Evolutionary conservation across 2,888 invertebrate species (phyloP).

Genomic region (Chrysodeixis includens): DNA sequence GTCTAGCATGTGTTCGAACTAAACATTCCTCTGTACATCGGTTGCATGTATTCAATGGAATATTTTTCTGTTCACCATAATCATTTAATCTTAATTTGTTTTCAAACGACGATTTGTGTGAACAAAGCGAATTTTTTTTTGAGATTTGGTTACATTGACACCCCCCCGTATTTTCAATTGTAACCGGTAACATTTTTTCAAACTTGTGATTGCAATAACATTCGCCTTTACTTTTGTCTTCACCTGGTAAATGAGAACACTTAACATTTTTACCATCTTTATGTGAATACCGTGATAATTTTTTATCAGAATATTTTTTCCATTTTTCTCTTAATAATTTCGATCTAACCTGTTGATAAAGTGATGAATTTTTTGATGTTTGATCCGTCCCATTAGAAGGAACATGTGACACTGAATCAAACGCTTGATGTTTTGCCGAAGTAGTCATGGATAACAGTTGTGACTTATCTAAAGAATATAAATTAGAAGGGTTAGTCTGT

Average conservation of each 20-base stretch:
- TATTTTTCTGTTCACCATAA: neutral
- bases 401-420: neutral
- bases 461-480: neutral
- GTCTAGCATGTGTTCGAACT: no score
- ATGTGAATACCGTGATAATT: slow-evolving; percentile 6
- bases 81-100: neutral
- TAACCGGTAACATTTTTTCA: no score
- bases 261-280: neutral
- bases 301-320: neutral
- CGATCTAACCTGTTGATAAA: slow-evolving; percentile 5
- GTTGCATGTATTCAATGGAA: no score
- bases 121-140: slow-evolving; percentile 9
- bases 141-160: slow-evolving; percentile 3
- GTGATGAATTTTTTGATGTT: slow-evolving; percentile 5
- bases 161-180: no score
- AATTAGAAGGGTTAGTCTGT: neutral
- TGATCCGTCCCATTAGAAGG: neutral
- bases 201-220: no score
- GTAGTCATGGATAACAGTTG: neutral
- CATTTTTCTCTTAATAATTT: slow-evolving; percentile 15
- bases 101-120: slow-evolving; percentile 7
- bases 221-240: no score
- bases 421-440: neutral
- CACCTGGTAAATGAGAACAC: neutral
- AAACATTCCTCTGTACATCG: no score